Evolutionary conservation across 2,113 vertebrate species (phyloP), one percentile per base, ranked within the genome.

Genomic region (Connochaetes taurinus): DNA sequence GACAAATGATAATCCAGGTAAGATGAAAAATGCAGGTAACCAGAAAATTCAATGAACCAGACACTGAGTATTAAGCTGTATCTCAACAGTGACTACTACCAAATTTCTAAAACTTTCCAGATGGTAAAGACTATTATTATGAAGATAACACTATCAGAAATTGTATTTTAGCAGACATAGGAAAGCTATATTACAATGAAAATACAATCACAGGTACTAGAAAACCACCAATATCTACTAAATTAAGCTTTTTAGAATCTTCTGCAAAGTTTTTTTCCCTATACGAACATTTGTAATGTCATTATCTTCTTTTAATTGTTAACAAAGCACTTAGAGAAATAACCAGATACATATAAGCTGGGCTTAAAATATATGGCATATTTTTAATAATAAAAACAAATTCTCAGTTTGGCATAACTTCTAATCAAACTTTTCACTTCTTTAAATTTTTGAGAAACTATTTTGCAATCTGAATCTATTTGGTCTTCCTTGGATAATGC

Each of bases 401-500:
- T 10, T 87, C 64, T 95, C 57, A 43, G 33, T 87, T 4, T 64
- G 47, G 88, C 31, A 82, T 84, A 25, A 95, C 87, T 97, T 96
- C 4, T 82, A 5, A 87, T 86, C 36, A 94, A 87, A 91, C 21
- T 53, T 52, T 88, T 83, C 29, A 80, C 33, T 76, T 95, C 64
- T 90, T 87, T 82, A 64, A 84, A 82, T 50, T 95, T 97, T 47
- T 91, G 43, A 82, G 85, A 93, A 95, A 83, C 16, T 57, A 80
- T 94, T 86, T 71, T 93, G 82, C 53, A 96, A 96, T 92, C 57
- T 78, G 43, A 93, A 81, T 95, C 67, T 82, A 64, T 95, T 78
- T 82, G 9, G 71, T 93, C 62, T 93, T 92, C 86, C 82, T 64
- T 84, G 67, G 13, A 92, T n/a, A 71, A 89, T 83, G 40, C 58